Evolutionary conservation across 2,888 invertebrate species (phyloP).

Genomic region (Aricia artaxerxes): DNA sequence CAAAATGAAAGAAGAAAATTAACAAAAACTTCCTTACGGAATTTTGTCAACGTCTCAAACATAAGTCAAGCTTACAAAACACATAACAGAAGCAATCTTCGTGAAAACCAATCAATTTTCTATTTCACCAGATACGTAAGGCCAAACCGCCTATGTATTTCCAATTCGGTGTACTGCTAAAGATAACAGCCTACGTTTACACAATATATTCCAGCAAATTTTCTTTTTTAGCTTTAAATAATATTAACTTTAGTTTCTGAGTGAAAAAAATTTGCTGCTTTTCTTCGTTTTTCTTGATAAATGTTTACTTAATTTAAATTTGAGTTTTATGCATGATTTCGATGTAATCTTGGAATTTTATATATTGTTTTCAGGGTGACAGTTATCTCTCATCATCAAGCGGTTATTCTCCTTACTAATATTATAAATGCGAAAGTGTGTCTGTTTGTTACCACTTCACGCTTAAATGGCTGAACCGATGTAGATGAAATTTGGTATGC

Average conservation of each 20-base stretch:
- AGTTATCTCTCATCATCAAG: no score
- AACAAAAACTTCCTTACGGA: neutral
- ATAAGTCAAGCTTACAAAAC: neutral
- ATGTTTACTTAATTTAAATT: conserved; percentile 9
- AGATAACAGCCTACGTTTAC: conserved; percentile 26
- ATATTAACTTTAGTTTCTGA: conserved; percentile 24
- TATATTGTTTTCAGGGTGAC: neutral
- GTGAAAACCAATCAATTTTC: conserved; percentile 25
- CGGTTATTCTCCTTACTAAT: no score
- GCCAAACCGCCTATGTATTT: conserved; percentile 24
- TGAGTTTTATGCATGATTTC: neutral
- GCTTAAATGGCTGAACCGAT: no score
- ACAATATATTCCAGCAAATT: conserved; percentile 15
- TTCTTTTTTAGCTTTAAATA: conserved; percentile 12
- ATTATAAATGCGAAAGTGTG: no score
- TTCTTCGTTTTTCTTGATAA: neutral
- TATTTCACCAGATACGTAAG: conserved; percentile 28
- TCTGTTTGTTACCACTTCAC: no score
- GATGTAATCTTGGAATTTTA: neutral
- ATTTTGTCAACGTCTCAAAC: neutral
- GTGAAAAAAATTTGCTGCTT: neutral
- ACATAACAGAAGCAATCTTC: conserved; percentile 7
- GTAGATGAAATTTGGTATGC: no score
- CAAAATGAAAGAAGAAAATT: no score
- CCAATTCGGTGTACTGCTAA: conserved; percentile 23